Evolutionary conservation across 2,797 vertebrate species (phyloP), one percentile per base, ranked within the genome.

Genomic region (Harpagifer antarcticus): DNA sequence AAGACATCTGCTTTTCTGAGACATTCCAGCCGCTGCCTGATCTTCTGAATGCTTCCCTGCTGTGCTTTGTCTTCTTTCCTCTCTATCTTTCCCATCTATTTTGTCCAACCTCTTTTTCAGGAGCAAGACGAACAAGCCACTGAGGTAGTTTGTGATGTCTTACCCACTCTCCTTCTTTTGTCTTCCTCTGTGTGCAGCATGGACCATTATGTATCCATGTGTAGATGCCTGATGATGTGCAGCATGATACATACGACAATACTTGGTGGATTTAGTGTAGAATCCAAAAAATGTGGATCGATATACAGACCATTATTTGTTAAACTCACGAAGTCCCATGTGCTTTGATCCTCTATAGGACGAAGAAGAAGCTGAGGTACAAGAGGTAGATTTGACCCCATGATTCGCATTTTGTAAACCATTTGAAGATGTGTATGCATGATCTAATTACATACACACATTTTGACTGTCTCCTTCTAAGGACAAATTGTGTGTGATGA

Each of bases 361-460:
- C 40, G 94, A 94, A 90, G 94, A 94, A 77, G 94, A 95, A 74
- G 86, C 80, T 47, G 92, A 94, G 54, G 82, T 53, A 58, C 78
- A 90, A 84, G 94, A 95, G 95, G 94, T 96, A 95, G 74, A 84
- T 70, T 78, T 58, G 33, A 37, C 33, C 33, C 9, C 6, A 57
- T 82, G 55, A 53, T 75, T 71, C 56, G 92, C 86, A 86, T 82
- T 82, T 56, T 83, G 83, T 91, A 86, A 78, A 61, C 75, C 53
- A 47, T 19, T 15, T 16, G 65, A 33, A 47, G 8, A n/a, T 17
- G 65, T 37, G 49, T 10, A 13, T 79, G 86, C 88, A 88, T 82
- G 88, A 60, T 76, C n/a, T 48, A 52, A 69, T 55, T 68, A 27
- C 68, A 68, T 59, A 65, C 37, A 67, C 37, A 75, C 20, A 9